Conservation (phyloP, 92 coral and sea anemone genomes). For the Plumapathes pennacea region DNA sequence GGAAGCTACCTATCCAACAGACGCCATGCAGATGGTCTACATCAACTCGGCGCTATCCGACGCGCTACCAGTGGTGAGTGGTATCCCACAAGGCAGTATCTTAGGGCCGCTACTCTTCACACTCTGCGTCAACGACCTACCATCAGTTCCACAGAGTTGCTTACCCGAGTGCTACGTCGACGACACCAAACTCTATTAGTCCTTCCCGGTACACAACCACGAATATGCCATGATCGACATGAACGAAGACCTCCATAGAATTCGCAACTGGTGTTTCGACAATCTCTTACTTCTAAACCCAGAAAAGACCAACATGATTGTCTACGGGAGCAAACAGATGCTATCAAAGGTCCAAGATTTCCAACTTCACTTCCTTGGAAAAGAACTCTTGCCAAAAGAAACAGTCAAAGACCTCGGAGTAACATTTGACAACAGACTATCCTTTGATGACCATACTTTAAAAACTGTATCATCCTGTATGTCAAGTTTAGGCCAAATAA, state of each 20-base stretch:
- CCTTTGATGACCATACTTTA: slow-evolving; percentile 24
- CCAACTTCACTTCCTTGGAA: slow-evolving; percentile 13
- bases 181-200: slow-evolving; percentile 24
- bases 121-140: slow-evolving; percentile 34
- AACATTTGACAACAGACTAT: slow-evolving; percentile 12
- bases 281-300: slow-evolving; percentile 14
- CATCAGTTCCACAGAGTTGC: slow-evolving; percentile 9
- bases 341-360: slow-evolving; percentile 16
- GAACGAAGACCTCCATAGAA: slow-evolving; percentile 13
- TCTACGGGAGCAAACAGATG: slow-evolving; percentile 34
- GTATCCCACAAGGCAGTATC: slow-evolving; percentile 46
- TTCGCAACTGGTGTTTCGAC: slow-evolving; percentile 25
- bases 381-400: slow-evolving; percentile 6
- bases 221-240: slow-evolving; percentile 11
- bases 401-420: slow-evolving; percentile 33
- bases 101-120: slow-evolving; percentile 25
- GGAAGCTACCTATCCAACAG: slow-evolving; percentile 6
- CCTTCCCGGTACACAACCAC: slow-evolving; percentile 8
- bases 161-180: slow-evolving; percentile 23
- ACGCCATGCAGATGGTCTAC: background rate
- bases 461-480: slow-evolving; percentile 29
- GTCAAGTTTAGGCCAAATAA: slow-evolving; percentile 9
- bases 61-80: slow-evolving; percentile 1
- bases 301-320: slow-evolving; percentile 30
- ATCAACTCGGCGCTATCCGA: slow-evolving; percentile 23